Conservation (phyloP, 2,888 invertebrate genomes). For the Danaus chrysippus region DNA sequence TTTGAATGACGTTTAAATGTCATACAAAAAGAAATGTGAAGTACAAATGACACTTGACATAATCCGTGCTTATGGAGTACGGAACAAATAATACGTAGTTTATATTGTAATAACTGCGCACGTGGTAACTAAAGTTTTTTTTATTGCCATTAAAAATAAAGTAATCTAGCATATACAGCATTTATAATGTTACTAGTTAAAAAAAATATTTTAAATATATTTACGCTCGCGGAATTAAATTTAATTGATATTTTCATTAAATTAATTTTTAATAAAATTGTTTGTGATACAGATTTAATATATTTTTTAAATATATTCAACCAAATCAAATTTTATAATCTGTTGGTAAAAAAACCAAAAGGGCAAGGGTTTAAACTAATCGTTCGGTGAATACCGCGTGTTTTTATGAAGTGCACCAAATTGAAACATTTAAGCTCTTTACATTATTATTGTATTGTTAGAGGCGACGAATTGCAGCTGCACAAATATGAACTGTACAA, state of each 20-base stretch:
- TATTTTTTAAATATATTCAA: constrained; percentile 4
- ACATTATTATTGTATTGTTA: constrained; percentile 60
- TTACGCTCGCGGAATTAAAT: too few relatives aligned
- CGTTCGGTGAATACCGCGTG: constrained; percentile 11
- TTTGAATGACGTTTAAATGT: constrained; percentile 5
- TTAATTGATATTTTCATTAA: too few relatives aligned
- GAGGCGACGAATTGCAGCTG: constrained; percentile 46
- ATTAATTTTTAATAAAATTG: background rate
- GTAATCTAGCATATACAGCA: background rate
- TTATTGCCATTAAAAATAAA: background rate
- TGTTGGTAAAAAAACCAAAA: background rate
- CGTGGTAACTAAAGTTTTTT: background rate
- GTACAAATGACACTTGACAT: constrained; percentile 18
- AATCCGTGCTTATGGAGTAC: constrained; percentile 14
- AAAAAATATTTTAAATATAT: background rate
- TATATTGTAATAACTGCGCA: constrained; percentile 9
- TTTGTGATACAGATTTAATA: background rate
- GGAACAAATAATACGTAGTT: background rate
- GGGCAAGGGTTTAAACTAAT: constrained; percentile 17
- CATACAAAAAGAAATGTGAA: background rate
- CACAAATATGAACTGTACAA: constrained; percentile 35
- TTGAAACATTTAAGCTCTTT: constrained; percentile 64
- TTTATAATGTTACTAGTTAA: background rate
- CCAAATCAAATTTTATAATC: constrained; percentile 27
- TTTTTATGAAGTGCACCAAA: constrained; percentile 50